phyloP scores from a whole-genome alignment of 2,113 vertebrate genomes.

The Australoheros scitulus region DNA sequence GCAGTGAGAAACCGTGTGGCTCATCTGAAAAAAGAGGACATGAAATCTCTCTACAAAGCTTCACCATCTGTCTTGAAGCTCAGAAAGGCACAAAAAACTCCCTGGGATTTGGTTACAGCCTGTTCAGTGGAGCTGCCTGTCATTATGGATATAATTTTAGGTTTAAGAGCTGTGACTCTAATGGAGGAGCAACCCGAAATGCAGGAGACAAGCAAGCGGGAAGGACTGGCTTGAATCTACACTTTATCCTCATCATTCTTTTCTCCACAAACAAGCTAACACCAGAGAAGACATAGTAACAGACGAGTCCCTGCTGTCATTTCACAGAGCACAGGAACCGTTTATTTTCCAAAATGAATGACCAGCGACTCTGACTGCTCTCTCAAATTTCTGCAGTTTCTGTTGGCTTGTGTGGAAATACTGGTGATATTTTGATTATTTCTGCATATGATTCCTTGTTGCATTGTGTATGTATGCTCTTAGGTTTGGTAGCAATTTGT shows the following conservation, averaged over 20 bases:
- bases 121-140: constrained; percentile 26
- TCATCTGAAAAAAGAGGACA: constrained; percentile 6
- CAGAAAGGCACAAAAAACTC: constrained; percentile 17
- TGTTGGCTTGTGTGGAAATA: constrained; percentile 28
- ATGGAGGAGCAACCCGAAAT: constrained; percentile 21
- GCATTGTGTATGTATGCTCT: constrained; percentile 12
- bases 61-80: constrained; percentile 24
- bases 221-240: constrained; percentile 57
- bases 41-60: constrained; percentile 2
- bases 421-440: constrained; percentile 39
- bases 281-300: constrained; percentile 70
- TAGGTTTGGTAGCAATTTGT: constrained; percentile 22
- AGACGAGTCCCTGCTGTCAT: not conserved
- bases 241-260: constrained; percentile 64
- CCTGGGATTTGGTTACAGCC: constrained; percentile 4
- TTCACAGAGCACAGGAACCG: constrained; percentile 18
- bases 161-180: constrained; percentile 15
- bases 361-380: constrained; percentile 7
- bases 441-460: constrained; percentile 34
- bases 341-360: not conserved
- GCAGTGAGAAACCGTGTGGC: not conserved
- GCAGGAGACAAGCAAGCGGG: constrained; percentile 23
- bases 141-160: constrained; percentile 33
- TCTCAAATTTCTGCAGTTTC: constrained; percentile 9
- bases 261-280: constrained; percentile 71